Base-by-base conservation (phyloP, 1,140 invertebrate genomes). In the Alviniconcha marisindica region DNA sequence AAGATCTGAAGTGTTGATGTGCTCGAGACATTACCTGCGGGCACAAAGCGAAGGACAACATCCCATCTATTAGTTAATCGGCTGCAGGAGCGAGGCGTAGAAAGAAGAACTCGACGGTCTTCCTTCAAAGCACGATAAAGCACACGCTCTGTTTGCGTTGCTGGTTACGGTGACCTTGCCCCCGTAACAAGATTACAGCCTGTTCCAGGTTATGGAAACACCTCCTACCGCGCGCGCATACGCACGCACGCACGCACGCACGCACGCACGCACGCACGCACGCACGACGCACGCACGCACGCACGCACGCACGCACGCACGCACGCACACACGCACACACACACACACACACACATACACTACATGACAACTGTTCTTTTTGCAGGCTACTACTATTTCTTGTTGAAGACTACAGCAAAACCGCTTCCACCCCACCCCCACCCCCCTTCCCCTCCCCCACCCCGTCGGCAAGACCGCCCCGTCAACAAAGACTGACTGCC, bases 221-320 rank as follows among this genome's bases (percentile, higher is more conserved):
- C 21, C 28, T 7, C 2, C 15, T 0, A 24, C 24, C 21, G 21
- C 7, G 48, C n/a, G n/a, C n/a, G 24, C 15, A 24, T n/a, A 60
- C n/a, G 56, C n/a, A 28, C n/a, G 56, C 56, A 60, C 56, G 56
- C 56, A 60, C 10, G 24, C 56, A 60, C 63, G 14, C 63, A 66
- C 63, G 33, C 63, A 31, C 63, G 33, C 63, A 66, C n/a, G 33
- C 28, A 66, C 63, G 12, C 31, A 66, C 4, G 28, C 63, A 33
- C 63, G 28, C 63, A 66, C 54, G n/a, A 56, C 54, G n/a, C n/a
- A n/a, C 54, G 21, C 21, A 21, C 54, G n/a, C 63, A 66, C 63
- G 42, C 71, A 74, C 36, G 42, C 36, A 74, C 71, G 42, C 71
- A 74, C 38, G 31, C 71, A 74, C 36, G 12, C 71, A 74, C 71